phyloP scores from a whole-genome alignment of 1,140 invertebrate species.

The Drosophila fuyamai region DNA sequence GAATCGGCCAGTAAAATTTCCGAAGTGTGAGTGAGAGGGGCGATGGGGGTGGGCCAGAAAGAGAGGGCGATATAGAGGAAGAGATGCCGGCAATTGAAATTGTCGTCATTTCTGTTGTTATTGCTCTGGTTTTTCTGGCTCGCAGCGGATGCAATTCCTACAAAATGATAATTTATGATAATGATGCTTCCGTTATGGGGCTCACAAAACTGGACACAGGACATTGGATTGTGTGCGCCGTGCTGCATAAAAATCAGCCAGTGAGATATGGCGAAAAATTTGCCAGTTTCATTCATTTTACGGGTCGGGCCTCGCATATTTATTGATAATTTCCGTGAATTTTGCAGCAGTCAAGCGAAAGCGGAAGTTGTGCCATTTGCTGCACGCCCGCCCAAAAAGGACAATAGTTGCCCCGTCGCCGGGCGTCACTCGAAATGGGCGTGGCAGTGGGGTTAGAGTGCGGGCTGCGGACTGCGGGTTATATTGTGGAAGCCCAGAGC shows the following conservation, averaged over 20 bases:
- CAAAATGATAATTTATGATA: conserved; percentile 85
- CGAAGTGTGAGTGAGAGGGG: not conserved
- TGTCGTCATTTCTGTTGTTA: conserved; percentile 66
- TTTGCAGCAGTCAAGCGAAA: conserved; percentile 72
- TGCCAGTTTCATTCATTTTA: conserved; percentile 57
- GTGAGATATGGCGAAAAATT: conserved; percentile 57
- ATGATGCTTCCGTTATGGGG: conserved; percentile 82
- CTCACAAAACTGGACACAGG: conserved; percentile 55
- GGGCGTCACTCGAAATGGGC: not conserved
- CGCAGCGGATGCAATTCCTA: conserved; percentile 82
- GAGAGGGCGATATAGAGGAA: conserved; percentile 20
- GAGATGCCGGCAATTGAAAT: conserved; percentile 69
- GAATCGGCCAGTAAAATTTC: conserved; percentile 1
- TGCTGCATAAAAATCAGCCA: conserved; percentile 57
- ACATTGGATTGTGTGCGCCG: conserved; percentile 38
- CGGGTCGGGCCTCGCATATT: conserved; percentile 77
- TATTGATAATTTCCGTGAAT: conserved; percentile 84
- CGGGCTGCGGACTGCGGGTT: no score
- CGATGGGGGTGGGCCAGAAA: conserved; percentile 10
- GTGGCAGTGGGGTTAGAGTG: not conserved
- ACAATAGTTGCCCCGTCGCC: conserved; percentile 59
- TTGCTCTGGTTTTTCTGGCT: conserved; percentile 53
- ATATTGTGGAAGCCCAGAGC: conserved; percentile 12
- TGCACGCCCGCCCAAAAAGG: conserved; percentile 69
- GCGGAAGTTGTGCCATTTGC: conserved; percentile 83